Evolutionary conservation across 1,140 invertebrate species (phyloP).

Genomic region (Aphidius ervi): DNA sequence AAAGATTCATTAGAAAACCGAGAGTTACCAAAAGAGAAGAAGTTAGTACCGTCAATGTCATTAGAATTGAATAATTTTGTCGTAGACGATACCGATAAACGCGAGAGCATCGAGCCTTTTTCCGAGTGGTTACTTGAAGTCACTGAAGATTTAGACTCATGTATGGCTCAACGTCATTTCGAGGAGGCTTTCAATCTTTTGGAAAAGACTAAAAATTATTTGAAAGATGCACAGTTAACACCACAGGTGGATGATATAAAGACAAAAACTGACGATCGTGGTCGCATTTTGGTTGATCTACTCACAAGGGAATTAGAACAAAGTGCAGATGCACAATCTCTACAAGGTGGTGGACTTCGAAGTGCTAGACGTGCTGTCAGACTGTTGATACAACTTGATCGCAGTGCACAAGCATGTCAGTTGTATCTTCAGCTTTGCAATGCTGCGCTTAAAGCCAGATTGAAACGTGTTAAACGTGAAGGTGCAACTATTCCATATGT

Average conservation of each 20-base stretch:
- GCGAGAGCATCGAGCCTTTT: slow-evolving; percentile 53
- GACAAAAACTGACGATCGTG: slow-evolving; percentile 58
- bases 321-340: slow-evolving; percentile 74
- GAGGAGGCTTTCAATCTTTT: slow-evolving; percentile 89
- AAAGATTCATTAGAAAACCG: slow-evolving; percentile 25
- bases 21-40: slow-evolving; percentile 32
- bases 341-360: slow-evolving; percentile 83
- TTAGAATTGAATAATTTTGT: slow-evolving; percentile 46
- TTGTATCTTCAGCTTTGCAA: slow-evolving; percentile 83
- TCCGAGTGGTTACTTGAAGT: slow-evolving; percentile 91
- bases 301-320: slow-evolving; percentile 85
- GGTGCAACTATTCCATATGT: slow-evolving; percentile 83
- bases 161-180: slow-evolving; percentile 95
- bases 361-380: slow-evolving; percentile 81
- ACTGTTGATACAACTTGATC: slow-evolving; percentile 81
- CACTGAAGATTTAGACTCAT: slow-evolving; percentile 92
- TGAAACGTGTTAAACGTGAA: slow-evolving; percentile 83
- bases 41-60: slow-evolving; percentile 35
- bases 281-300: slow-evolving; percentile 76
- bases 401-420: slow-evolving; percentile 75
- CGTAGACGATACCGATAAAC: slow-evolving; percentile 54
- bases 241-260: slow-evolving; percentile 47
- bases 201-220: slow-evolving; percentile 65
- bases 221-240: slow-evolving; percentile 45
- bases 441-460: slow-evolving; percentile 74